Evolutionary conservation across 2,113 vertebrate species (phyloP).

Genomic region (Sorex araneus): DNA sequence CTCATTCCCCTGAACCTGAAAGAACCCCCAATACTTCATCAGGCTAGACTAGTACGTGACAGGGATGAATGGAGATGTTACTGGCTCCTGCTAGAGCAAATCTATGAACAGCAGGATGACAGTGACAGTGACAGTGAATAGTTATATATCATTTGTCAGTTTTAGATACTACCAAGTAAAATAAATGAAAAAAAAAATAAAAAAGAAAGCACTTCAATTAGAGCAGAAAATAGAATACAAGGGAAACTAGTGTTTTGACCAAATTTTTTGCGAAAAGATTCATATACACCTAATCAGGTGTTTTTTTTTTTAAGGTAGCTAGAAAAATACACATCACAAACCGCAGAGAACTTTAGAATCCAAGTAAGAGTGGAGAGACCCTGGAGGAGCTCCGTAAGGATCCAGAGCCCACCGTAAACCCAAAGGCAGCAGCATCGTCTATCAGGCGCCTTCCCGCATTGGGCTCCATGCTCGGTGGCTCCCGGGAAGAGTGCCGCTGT

Average conservation of each 20-base stretch:
- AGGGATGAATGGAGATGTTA: no score
- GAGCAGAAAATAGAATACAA: slow-evolving; percentile 20
- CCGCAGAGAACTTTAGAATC: slow-evolving; percentile 82
- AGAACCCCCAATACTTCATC: no score
- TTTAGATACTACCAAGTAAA: slow-evolving; percentile 22
- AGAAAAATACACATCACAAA: slow-evolving; percentile 85
- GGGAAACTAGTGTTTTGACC: neutral
- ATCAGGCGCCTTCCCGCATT: no score
- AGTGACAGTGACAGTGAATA: no score
- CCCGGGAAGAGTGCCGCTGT: no score
- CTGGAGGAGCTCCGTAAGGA: slow-evolving; percentile 73
- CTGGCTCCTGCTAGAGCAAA: no score
- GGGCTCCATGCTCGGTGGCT: no score
- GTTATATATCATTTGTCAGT: neutral
- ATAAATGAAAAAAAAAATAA: neutral
- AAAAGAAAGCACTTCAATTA: slow-evolving; percentile 20
- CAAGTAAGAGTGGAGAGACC: slow-evolving; percentile 71
- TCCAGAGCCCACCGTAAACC: slow-evolving; percentile 63
- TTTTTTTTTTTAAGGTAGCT: slow-evolving; percentile 82
- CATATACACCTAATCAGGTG: slow-evolving; percentile 57
- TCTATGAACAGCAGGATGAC: no score
- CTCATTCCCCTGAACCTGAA: no score
- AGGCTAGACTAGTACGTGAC: no score
- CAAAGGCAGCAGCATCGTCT: slow-evolving; percentile 74
- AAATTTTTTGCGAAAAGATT: slow-evolving; percentile 46